These are phyloP conservation scores for Aphidius ervi DNA, from an alignment of 1,140 invertebrate species.

Conservation along the genomic window DNA sequence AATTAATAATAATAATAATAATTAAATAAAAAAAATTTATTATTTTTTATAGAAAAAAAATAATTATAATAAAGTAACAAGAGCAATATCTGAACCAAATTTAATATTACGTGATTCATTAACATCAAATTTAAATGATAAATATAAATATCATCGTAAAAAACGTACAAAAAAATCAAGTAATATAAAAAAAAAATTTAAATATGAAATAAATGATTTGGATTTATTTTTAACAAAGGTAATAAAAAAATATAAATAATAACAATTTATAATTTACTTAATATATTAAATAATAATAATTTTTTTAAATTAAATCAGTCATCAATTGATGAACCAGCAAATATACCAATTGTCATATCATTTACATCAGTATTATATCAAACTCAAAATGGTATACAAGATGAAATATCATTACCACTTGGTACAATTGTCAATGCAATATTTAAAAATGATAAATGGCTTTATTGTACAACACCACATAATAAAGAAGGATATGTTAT, in stretches of 20 bases:
- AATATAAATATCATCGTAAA: constrained; percentile 35
- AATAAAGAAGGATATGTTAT: constrained; percentile 74
- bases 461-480: constrained; percentile 78
- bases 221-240: constrained; percentile 70
- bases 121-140: constrained; percentile 28
- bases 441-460: constrained; percentile 77
- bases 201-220: constrained; percentile 71
- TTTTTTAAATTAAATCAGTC: constrained; percentile 53
- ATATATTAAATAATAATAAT: constrained; percentile 14
- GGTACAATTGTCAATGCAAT: constrained; percentile 81
- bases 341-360: constrained; percentile 75
- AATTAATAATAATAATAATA: constrained; percentile 14
- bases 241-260: constrained; percentile 20
- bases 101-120: constrained; percentile 34
- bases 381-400: constrained; percentile 66
- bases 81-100: constrained; percentile 41
- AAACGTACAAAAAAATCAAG: constrained; percentile 38
- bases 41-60: constrained; percentile 27
- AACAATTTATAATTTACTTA: background rate
- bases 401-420: constrained; percentile 67
- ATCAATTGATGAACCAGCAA: constrained; percentile 68
- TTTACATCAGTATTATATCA: constrained; percentile 71
- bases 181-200: constrained; percentile 51
- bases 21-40: constrained; percentile 20
- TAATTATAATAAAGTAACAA: constrained; percentile 37